Base-by-base conservation (phyloP, 2,888 invertebrate species). In the Hyposoter dolosus region DNA sequence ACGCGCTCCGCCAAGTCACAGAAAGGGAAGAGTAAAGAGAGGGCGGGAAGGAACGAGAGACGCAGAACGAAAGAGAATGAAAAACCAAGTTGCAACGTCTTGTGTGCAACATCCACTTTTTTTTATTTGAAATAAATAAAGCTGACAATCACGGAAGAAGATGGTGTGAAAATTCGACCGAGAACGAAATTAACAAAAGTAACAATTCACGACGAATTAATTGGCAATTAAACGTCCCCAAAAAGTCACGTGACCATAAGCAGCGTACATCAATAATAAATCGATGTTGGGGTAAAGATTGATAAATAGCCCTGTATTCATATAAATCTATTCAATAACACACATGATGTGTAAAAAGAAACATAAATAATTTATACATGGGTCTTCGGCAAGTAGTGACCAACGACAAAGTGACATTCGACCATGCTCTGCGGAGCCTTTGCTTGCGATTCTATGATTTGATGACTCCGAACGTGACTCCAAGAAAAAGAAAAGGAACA, bases 381-480 rank as follows among this genome's bases (percentile, higher is more conserved):
- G 66, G 45, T 63, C 80, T 84, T 76, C 78, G 82, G 78, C 77
- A 77, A 81, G 68, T 71, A 56, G 43, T n/a, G 82, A 71, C 65
- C 80, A 76, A 85, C 87, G 90, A 91, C 90, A 89, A 90, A 91
- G 90, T 90, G 90, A 91, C 90, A 90, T 91, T 90, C 88, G 89
- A 88, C 87, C 88, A 87, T 86, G 84, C 82, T 69, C 88, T 86
- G 79, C 78, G 76, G 82, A 80, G 83, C 77, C 88, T 72, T 88
- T 60, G 60, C 28, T 88, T 88, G 81, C 83, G 82, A 77, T 84
- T 80, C 82, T 80, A 83, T 86, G 87, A 87, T 88, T 88, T 86
- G 84, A 88, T 69, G 88, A 68, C 79, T 82, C 53, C 71, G 74
- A 85, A 66, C 75, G 84, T 82, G 88, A 88, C 80, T 82, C 82